A percentile compares a stretch with the other conserved stretches of the same genome.
Conservation (phyloP, 1,140 invertebrate species). For the Diabrotica undecimpunctata region DNA sequence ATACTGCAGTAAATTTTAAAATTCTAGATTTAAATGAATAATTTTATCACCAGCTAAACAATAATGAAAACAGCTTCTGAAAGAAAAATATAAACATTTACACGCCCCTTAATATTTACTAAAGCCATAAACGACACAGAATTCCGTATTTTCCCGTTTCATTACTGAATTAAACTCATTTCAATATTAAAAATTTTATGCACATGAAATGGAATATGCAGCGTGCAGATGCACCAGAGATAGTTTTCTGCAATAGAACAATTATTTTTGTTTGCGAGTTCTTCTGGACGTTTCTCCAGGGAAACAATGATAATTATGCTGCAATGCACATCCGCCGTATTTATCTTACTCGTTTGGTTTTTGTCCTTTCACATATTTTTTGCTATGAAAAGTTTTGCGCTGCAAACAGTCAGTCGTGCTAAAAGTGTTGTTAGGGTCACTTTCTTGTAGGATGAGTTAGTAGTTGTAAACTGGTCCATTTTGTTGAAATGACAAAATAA, state of each 20-base stretch:
- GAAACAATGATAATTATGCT: background rate
- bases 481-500: no score
- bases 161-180: slow-evolving; percentile 1
- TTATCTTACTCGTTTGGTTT: background rate
- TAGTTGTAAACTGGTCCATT: no score
- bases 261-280: background rate
- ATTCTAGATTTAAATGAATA: no score
- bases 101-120: no score
- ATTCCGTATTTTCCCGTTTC: background rate
- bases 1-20: no score
- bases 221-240: background rate
- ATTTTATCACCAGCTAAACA: no score
- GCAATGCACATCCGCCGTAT: background rate
- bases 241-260: slow-evolving; percentile 2
- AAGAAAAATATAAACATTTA: no score
- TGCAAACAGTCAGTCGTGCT: no score
- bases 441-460: no score
- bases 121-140: no score
- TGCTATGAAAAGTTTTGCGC: background rate
- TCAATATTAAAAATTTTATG: background rate
- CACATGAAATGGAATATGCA: background rate
- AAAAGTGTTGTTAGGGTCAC: no score
- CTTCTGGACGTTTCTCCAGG: background rate
- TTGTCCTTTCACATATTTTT: background rate
- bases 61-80: no score